These are phyloP conservation scores for Setophaga kirtlandii DNA, from an alignment of 2,113 vertebrate genomes.

Conservation along the genomic window DNA sequence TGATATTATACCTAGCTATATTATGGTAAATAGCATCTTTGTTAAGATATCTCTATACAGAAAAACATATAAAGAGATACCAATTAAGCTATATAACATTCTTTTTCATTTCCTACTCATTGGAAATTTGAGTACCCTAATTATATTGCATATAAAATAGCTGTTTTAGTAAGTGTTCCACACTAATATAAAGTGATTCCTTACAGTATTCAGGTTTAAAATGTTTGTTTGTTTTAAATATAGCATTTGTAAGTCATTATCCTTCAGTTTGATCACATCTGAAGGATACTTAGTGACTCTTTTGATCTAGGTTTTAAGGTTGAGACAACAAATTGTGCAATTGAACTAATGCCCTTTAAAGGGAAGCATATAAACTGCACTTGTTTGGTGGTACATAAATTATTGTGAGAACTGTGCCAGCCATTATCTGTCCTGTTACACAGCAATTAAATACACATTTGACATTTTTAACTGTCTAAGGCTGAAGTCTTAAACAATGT, in stretches of 20 bases:
- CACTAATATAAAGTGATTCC: background rate
- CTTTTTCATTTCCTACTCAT: background rate
- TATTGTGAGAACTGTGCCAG: conserved; percentile 30
- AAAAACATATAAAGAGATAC: background rate
- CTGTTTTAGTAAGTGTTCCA: background rate
- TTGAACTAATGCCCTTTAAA: background rate
- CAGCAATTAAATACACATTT: conserved; percentile 64
- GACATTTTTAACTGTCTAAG: conserved; percentile 54
- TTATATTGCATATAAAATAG: background rate
- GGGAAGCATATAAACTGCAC: conserved; percentile 42
- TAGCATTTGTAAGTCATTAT: background rate
- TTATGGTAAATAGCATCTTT: background rate
- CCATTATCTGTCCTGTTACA: conserved; percentile 12
- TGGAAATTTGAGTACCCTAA: background rate
- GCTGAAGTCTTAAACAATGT: conserved; percentile 42
- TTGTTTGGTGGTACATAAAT: conserved; percentile 54
- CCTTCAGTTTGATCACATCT: background rate
- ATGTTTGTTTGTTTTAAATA: background rate
- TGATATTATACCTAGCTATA: background rate
- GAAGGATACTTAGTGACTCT: background rate
- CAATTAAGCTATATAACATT: background rate
- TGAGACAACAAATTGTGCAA: background rate
- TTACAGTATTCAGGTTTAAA: background rate
- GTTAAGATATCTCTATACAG: background rate
- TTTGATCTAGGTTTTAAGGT: background rate